These are phyloP conservation scores for Poecilus cupreus DNA, from an alignment of 2,888 invertebrate species.

Conservation along the genomic window DNA sequence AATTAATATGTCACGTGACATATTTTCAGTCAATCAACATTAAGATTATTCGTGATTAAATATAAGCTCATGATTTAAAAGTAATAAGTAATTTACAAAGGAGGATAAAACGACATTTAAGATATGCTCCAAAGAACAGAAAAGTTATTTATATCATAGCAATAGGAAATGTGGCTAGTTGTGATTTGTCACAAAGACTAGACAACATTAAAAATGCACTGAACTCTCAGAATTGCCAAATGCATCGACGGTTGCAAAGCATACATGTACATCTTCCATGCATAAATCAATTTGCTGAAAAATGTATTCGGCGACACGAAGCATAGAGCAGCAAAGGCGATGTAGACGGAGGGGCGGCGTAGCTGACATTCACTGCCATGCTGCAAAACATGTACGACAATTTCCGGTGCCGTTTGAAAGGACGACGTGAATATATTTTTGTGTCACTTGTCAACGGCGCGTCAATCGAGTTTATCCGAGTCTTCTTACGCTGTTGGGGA, in stretches of 20 bases:
- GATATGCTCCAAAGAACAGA: too few relatives aligned
- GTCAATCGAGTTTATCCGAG: background rate
- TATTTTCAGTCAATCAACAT: too few relatives aligned
- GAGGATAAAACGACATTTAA: too few relatives aligned
- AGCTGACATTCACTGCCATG: background rate
- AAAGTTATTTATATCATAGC: too few relatives aligned
- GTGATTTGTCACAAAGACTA: too few relatives aligned
- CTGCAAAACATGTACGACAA: conserved; percentile 12
- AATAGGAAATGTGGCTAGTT: too few relatives aligned
- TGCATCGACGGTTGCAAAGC: background rate
- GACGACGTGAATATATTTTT: conserved; percentile 15
- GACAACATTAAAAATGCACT: too few relatives aligned
- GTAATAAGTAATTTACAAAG: too few relatives aligned
- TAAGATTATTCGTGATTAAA: too few relatives aligned
- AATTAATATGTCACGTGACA: too few relatives aligned
- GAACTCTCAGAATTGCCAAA: background rate
- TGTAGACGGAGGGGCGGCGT: background rate
- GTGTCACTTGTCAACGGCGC: conserved; percentile 14
- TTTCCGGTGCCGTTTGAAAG: conserved; percentile 7
- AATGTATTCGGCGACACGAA: conserved; percentile 16
- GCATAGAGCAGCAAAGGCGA: background rate
- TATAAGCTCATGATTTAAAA: too few relatives aligned
- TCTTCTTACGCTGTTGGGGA: background rate
- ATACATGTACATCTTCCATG: background rate
- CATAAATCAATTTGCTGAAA: conserved; percentile 41